Evolutionary conservation across 53 echinoderm and acorn worm species (phyloP).

Genomic region (Astropecten irregularis): DNA sequence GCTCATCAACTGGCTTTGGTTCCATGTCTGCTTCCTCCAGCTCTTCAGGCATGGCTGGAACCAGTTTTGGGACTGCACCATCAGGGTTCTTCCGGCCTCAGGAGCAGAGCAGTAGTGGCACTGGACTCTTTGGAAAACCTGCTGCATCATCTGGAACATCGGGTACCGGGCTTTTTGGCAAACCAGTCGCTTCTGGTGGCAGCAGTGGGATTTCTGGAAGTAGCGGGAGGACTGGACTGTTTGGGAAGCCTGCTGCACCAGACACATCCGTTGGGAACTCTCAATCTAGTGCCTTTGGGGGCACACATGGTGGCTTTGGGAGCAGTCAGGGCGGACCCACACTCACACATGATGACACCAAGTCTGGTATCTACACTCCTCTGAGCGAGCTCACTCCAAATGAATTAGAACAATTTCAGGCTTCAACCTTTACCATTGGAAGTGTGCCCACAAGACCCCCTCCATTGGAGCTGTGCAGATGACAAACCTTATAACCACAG

Average conservation of each 20-base stretch:
- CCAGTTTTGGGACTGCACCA: conserved; percentile 12
- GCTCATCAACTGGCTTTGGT: conserved; percentile 24
- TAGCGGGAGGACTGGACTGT: conserved; percentile 41
- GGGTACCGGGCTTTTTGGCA: conserved; percentile 57
- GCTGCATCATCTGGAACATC: neutral
- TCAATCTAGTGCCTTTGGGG: conserved; percentile 18
- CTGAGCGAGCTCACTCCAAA: conserved; percentile 75
- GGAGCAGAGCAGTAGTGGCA: neutral
- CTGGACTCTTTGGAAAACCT: conserved; percentile 68
- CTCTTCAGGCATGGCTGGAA: neutral
- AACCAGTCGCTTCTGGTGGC: conserved; percentile 26
- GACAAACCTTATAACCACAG: neutral
- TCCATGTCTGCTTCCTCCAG: conserved; percentile 19
- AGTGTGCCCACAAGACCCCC: conserved; percentile 89
- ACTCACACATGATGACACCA: neutral
- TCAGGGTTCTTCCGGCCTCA: conserved; percentile 22
- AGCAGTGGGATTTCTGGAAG: conserved; percentile 20
- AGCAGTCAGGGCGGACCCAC: neutral
- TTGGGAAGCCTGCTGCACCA: conserved; percentile 60
- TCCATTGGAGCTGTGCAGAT: conserved; percentile 74
- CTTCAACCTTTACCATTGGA: conserved; percentile 81
- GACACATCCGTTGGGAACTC: neutral
- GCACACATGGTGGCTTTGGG: conserved; percentile 1
- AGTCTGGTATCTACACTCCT: conserved; percentile 61
- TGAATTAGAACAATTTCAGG: conserved; percentile 90